Base-by-base conservation (phyloP, 1,140 invertebrate genomes). In the Drosophila pruinosa region DNA sequence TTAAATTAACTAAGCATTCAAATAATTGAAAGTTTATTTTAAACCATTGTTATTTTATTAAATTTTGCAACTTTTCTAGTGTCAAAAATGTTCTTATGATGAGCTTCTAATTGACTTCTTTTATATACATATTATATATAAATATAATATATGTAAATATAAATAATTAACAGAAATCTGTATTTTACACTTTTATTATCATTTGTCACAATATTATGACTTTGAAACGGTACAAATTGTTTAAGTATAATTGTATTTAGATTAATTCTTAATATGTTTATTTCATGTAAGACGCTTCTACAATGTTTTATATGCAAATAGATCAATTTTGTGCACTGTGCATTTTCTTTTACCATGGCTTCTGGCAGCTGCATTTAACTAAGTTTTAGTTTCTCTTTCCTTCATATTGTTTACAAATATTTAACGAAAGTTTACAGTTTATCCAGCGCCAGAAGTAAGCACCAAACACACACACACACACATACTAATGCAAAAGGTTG, bases 371-470 rank as follows among this genome's bases (percentile, higher is more conserved):
- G 61, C 36, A 39, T 39, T 45, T 62, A 21, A 8, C 63, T 39
- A 14, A 64, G 53, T 59, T 63, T 65, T 57, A 52, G 61, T 57
- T 57, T 54, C 45, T 62, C 62, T 64, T 78, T 59, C 62, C 62
- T 68, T 65, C 59, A 75, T 52, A 43, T 74, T 82, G 68, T 77
- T 70, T 65, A 68, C 57, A 71, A 86, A 80, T 75, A 71, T 80
- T 86, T 77, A 77, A 77, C 61, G 47, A 86, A 86, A 80, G 65
- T 75, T 75, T 72, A 59, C 21, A 52, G 38, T 67, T 67, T 59
- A 45, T 47, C 24, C 38, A 57, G 17, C 36, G 53, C 38, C 26
- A 59, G 53, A 65, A 52, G 53, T 61, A 62, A 78, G 62, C 48
- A 57, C 19, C 52, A 69, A 48, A 22, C 61, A 58, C 24, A 57